Base-by-base conservation (phyloP, 2,113 vertebrate species). In the Peromyscus polionotus region DNA sequence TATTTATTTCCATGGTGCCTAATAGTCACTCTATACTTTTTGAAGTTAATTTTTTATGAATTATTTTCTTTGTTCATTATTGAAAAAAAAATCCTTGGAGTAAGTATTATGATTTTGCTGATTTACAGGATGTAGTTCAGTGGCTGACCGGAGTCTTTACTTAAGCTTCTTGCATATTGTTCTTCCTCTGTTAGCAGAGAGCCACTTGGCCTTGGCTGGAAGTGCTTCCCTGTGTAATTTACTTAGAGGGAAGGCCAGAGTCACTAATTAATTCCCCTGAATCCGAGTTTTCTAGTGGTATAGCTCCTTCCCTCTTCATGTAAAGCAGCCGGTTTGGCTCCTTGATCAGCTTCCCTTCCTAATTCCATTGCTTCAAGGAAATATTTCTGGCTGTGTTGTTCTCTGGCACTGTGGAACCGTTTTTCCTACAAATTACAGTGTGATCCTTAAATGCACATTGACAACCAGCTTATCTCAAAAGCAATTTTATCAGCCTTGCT, bases 381-480 rank as follows among this genome's bases (percentile, higher is more conserved):
- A 96, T 75, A 61, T 89, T 92, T 92, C 39, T 24, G 54, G 93
- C 68, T 31, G 79, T 22, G 45, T 85, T 93, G 67, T 79, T 95
- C 48, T 73, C 63, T 26, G 84, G 73, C n/a, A 95, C 26, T 45
- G 33, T 83, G 67, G 48, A 94, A 92, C 85, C 54, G 45, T 31
- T 92, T 89, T 94, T 51, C 51, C 73, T 57, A n/a, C 88, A 93
- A 92, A 97, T 95, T 89, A 17, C 54, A 81, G 81, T 93, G 48
- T 83, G 33, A 90, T 86, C 61, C 72, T 96, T 87, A 95, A 96
- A 93, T 87, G 89, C 20, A 70, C 92, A 96, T 67, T 92, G 84
- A 88, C 90, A 95, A 72, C 61, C 45, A 94, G 63, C 51, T 96
- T 93, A 94, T 96, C 90, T 97, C 93, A 87, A 96, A 96, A 92